A percentile compares a stretch with the other conserved stretches of the same genome.
Evolutionary conservation across 2,797 vertebrate genomes (phyloP).

Genomic region (Eurystomus glaucurus): DNA sequence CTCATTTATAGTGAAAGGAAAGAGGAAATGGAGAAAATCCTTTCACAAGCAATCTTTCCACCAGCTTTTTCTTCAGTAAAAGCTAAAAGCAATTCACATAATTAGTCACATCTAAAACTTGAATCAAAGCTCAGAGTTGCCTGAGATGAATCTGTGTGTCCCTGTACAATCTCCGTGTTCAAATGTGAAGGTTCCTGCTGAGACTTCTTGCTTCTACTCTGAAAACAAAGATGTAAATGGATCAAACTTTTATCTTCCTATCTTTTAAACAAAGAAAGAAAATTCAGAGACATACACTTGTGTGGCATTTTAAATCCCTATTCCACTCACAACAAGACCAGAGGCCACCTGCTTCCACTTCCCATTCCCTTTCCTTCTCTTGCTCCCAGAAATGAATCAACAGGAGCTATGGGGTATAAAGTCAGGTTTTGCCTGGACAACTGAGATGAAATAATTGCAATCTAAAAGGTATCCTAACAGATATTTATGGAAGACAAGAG

Average conservation of each 20-base stretch:
- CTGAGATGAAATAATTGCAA: background rate
- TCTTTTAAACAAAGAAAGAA: background rate
- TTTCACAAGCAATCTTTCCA: background rate
- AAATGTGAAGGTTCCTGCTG: background rate
- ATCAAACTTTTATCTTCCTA: background rate
- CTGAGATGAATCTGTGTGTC: accelerated
- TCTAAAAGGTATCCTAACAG: background rate
- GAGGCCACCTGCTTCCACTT: background rate
- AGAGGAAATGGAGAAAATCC: background rate
- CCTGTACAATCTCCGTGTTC: background rate
- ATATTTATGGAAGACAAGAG: background rate
- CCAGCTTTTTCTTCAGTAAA: background rate
- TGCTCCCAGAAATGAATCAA: background rate
- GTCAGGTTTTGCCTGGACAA: background rate
- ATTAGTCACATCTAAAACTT: background rate
- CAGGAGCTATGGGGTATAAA: background rate
- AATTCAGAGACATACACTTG: background rate
- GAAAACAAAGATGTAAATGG: background rate
- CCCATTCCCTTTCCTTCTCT: background rate
- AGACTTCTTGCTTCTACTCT: background rate
- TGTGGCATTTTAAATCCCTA: background rate
- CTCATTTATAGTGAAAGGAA: background rate
- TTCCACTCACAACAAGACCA: background rate
- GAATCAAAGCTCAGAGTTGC: background rate
- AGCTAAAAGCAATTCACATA: background rate